Evolutionary conservation across 2,113 vertebrate species (phyloP), one percentile per base, ranked within the genome.

Genomic region (Tetrao urogallus): DNA sequence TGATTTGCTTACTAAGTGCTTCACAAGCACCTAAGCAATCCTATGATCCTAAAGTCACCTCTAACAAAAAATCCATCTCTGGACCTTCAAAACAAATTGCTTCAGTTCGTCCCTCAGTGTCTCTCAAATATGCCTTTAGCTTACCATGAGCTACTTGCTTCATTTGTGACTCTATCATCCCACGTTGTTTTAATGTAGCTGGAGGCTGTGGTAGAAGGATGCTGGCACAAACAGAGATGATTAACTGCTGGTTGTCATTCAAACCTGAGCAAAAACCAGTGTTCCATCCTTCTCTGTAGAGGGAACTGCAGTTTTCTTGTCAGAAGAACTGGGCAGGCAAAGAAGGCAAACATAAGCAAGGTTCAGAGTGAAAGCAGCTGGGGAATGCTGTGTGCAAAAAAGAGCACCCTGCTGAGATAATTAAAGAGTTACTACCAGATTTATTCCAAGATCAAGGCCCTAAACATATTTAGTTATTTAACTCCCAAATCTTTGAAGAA

Each of bases 381-480:
- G 50, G 48, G 63, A 77, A 22, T 4, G 4, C 43, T 54, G 11
- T 32, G 61, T 19, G 40, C 36, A 34, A 16, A 40, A 24, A 56
- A 38, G 8, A 74, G 52, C 42, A 67, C 43, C 75, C 72, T 77
- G 61, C 67, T 47, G 43, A 22, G 50, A 12, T 67, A 83, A 77
- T 83, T 71, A 65, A 69, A 71, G 61, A 86, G 50, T 38, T 74
- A 36, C 57, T 32, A 11, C 16, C 2, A 8, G 66, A 87, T 69
- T 86, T 79, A 76, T 72, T 40, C 57, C 47, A 72, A 76, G 65
- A 92, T 72, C 80, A 84, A 88, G n/a, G 15, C 66, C 27, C 18
- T 67, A 48, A 84, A 86, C 34, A 60, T 50, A 77, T 77, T 91
- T 86, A 70, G 24, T 87, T 85, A 61, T 70, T 92, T 75, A 78